Percentiles rank a stretch among this genome's conserved stretches.
Evolutionary conservation across 37 sponge, comb jelly and placozoan species (phyloP).

Genomic region (Amphimedon queenslandica): DNA sequence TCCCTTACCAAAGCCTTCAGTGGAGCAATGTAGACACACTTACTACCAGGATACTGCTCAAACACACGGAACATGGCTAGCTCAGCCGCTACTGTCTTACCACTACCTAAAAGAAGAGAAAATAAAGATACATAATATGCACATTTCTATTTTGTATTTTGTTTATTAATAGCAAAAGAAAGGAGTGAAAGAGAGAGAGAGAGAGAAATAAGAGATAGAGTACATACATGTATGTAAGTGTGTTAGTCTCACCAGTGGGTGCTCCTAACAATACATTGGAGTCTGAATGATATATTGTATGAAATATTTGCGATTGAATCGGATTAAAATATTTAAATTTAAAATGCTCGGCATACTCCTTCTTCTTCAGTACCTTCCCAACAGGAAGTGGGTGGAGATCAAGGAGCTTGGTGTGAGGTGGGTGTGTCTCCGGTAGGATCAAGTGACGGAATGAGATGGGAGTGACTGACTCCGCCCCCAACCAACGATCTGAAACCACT

Average conservation of each 20-base stretch:
- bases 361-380: slow-evolving; percentile 59
- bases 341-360: slow-evolving; percentile 60
- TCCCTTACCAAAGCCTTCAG: slow-evolving; percentile 97
- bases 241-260: slow-evolving; percentile 97
- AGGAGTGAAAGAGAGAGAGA: too few relatives aligned
- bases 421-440: slow-evolving; percentile 90
- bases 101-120: slow-evolving; percentile 36
- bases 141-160: too few relatives aligned
- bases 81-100: slow-evolving; percentile 99
- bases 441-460: slow-evolving; percentile 88
- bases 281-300: slow-evolving; percentile 94
- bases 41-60: slow-evolving; percentile 74
- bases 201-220: too few relatives aligned
- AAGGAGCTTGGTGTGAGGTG: slow-evolving; percentile 96
- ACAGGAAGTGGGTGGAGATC: slow-evolving; percentile 93
- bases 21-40: slow-evolving; percentile 98
- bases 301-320: slow-evolving; percentile 95
- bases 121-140: background rate
- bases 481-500: slow-evolving; percentile 92
- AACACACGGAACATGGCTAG: slow-evolving; percentile 95
- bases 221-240: too few relatives aligned
- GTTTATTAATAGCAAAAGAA: too few relatives aligned
- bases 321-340: slow-evolving; percentile 93
- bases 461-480: slow-evolving; percentile 76
- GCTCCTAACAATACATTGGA: slow-evolving; percentile 91